A percentile compares a stretch with the other conserved stretches of the same genome.
Evolutionary conservation across 2,797 vertebrate genomes (phyloP).

Genomic region (Podargus strigoides): DNA sequence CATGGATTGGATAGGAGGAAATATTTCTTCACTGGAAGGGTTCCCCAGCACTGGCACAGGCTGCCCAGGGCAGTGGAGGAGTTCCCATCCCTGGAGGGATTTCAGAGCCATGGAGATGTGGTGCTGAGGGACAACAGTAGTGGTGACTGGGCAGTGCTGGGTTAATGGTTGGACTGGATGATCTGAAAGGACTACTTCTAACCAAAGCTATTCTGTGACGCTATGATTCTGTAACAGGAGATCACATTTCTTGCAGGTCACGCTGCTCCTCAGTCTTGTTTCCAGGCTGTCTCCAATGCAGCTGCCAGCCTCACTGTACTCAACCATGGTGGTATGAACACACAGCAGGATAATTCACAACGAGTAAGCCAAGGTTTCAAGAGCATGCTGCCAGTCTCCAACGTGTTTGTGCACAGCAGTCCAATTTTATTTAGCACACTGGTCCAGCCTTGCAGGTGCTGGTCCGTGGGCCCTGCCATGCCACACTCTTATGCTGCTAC

Average conservation of each 20-base stretch:
- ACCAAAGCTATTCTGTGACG: no score
- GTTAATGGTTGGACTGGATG: no score
- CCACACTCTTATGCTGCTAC: rapidly evolving
- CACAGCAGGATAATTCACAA: background rate
- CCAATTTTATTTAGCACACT: background rate
- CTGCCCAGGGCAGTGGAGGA: no score
- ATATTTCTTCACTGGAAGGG: no score
- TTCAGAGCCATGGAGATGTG: no score
- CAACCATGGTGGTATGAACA: background rate
- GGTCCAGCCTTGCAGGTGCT: background rate
- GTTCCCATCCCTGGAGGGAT: no score
- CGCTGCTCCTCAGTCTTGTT: background rate
- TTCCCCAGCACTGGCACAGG: no score
- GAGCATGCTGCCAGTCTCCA: background rate
- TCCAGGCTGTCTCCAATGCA: background rate
- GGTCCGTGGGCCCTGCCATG: rapidly evolving
- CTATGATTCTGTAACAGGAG: no score
- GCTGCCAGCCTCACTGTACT: background rate
- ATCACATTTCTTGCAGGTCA: background rate
- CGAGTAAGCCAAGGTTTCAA: background rate
- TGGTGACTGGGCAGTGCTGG: no score
- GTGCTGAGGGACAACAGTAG: no score
- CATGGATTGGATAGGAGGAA: no score
- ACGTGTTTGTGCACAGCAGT: background rate
- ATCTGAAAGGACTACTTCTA: no score